phyloP scores from a whole-genome alignment of 2,113 vertebrate genomes.

The Odocoileus virginianus region DNA sequence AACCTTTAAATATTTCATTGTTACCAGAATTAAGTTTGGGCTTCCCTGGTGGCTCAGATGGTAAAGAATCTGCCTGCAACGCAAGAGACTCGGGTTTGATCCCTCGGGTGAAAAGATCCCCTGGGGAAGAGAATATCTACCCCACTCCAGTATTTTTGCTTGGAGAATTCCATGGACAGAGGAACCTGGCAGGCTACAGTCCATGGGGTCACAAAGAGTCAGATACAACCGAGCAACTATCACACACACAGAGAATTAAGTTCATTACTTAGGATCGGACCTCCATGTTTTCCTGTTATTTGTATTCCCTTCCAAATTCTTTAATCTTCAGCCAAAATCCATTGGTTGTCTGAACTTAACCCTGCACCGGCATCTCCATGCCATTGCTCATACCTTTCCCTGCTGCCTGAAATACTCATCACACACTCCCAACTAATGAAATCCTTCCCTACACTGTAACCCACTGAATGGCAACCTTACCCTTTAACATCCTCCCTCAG shows the following conservation, averaged over 20 bases:
- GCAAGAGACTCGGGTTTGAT: neutral
- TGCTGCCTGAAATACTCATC: neutral
- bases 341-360: neutral
- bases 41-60: neutral
- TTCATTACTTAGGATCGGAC: neutral
- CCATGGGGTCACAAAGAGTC: neutral
- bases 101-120: neutral
- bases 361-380: neutral
- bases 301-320: neutral
- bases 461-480: neutral
- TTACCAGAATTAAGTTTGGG: neutral
- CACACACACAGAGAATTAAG: neutral
- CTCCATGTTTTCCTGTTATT: neutral
- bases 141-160: neutral
- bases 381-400: neutral
- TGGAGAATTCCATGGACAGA: neutral
- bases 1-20: neutral
- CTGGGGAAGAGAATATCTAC: neutral
- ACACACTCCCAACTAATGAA: neutral
- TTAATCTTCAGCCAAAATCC: neutral
- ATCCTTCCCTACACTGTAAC: neutral
- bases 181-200: neutral
- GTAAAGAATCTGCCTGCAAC: neutral
- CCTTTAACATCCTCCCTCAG: neutral
- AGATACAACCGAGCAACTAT: neutral